Evolutionary conservation across 2,888 invertebrate genomes (phyloP).

Genomic region (Fragum sueziense): DNA sequence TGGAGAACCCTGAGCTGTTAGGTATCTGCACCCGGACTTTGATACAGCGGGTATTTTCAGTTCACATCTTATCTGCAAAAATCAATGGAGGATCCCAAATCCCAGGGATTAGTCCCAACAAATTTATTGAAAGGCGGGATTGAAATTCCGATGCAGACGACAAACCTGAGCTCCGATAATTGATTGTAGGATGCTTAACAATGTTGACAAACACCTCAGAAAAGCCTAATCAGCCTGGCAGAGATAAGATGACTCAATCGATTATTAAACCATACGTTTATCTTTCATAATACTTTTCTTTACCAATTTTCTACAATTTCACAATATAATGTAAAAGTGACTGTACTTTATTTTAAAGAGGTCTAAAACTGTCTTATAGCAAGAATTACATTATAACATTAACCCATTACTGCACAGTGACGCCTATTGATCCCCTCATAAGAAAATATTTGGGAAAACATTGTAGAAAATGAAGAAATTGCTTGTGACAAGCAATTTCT

Average conservation of each 20-base stretch:
- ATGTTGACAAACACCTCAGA: conserved; percentile 47
- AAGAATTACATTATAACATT: background rate
- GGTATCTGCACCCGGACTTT: too few relatives aligned
- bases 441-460: too few relatives aligned
- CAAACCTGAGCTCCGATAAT: conserved; percentile 38
- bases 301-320: background rate
- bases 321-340: background rate
- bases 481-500: too few relatives aligned
- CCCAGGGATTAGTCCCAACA: conserved; percentile 18
- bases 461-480: too few relatives aligned
- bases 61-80: conserved; percentile 32
- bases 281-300: background rate
- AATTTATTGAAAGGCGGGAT: conserved; percentile 56
- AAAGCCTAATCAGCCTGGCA: conserved; percentile 15
- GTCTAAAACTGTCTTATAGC: background rate
- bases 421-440: too few relatives aligned
- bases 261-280: too few relatives aligned
- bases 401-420: background rate
- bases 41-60: background rate
- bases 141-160: conserved; percentile 59
- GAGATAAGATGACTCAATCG: background rate
- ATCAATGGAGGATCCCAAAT: conserved; percentile 49
- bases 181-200: conserved; percentile 61
- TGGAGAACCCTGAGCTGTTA: too few relatives aligned
- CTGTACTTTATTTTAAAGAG: background rate